Conservation (phyloP, 2,113 vertebrate species). For the Conger conger region DNA sequence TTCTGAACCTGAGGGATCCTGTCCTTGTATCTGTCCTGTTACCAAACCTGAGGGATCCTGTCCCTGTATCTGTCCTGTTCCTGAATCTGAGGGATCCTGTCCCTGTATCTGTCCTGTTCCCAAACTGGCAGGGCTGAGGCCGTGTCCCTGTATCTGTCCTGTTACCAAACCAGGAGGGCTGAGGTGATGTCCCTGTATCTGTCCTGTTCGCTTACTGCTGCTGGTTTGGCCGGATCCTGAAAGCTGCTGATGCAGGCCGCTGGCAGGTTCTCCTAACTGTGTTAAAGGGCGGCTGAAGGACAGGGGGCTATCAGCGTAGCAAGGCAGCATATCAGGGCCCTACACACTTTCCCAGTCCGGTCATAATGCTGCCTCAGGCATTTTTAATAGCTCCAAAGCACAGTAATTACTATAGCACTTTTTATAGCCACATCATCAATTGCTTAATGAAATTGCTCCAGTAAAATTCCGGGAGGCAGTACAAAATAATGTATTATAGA, state of each 20-base stretch:
- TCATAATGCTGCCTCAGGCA: not conserved
- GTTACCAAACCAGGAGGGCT: not conserved
- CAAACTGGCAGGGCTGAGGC: too few species aligned
- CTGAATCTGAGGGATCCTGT: too few species aligned
- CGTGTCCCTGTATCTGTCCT: too few species aligned
- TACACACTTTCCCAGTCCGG: not conserved
- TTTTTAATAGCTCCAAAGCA: not conserved
- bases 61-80: too few species aligned
- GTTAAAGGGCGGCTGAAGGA: not conserved
- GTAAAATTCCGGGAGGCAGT: not conserved
- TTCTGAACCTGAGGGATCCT: too few species aligned
- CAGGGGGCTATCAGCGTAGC: not conserved
- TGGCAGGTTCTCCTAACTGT: not conserved
- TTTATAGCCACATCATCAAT: not conserved
- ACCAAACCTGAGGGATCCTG: too few species aligned
- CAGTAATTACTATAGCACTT: not conserved
- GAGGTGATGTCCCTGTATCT: not conserved
- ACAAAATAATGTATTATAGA: not conserved
- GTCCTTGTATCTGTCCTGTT: too few species aligned
- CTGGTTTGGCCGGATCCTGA: not conserved
- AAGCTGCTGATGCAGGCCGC: not conserved
- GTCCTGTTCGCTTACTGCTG: not conserved
- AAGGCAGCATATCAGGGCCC: not conserved
- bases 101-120: too few species aligned
- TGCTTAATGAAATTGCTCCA: not conserved